Evolutionary conservation across 2,797 vertebrate genomes (phyloP), one percentile per base, ranked within the genome.

Genomic region (Sebastes vulpes): DNA sequence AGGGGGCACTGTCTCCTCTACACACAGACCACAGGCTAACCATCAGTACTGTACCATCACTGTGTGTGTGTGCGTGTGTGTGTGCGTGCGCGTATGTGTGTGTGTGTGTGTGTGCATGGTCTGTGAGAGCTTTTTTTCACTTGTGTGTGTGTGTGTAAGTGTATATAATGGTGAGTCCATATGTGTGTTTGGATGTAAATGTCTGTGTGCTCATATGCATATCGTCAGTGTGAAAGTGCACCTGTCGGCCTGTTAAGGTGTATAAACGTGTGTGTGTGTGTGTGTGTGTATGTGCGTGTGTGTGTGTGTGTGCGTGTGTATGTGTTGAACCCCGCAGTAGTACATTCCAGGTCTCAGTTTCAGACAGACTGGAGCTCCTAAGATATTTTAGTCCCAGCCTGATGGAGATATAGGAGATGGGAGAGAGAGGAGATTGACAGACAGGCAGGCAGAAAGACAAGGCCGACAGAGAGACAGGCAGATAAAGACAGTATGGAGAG

Each of bases 1-100:
- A 96, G 95, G 95, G 95, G 95, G 95, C 95, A 95, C 94, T 96
- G 92, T 96, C 94, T 94, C 93, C 94, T 95, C 93, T 95, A 86
- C 61, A 83, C 94, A 92, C 81, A 83, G 80, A 89, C 82, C 75
- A 84, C 21, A 59, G 69, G 71, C 75, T 59, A 69, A 80, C 64
- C 72, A 73, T 73, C 58, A 73, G 63, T 79, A 56, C 70, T 82
- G 70, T 79, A 85, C 67, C 11, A 54, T 3, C 50, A 75, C 58
- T 50, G 35, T 3, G 25, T 60, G 35, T 57, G 11, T 42, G 61
- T 32, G 9, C 29, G 16, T 46, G 38, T 42, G 29, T 23, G 32
- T 26, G 35, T 10, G 26, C 32, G 65, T 38, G 57, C 14, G 26
- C n/a, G n/a, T n/a, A n/a, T 58, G 56, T 52, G 25, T 56, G 58